Base-by-base conservation (phyloP, 2,888 invertebrate species). In the Xestobium rufovillosum region DNA sequence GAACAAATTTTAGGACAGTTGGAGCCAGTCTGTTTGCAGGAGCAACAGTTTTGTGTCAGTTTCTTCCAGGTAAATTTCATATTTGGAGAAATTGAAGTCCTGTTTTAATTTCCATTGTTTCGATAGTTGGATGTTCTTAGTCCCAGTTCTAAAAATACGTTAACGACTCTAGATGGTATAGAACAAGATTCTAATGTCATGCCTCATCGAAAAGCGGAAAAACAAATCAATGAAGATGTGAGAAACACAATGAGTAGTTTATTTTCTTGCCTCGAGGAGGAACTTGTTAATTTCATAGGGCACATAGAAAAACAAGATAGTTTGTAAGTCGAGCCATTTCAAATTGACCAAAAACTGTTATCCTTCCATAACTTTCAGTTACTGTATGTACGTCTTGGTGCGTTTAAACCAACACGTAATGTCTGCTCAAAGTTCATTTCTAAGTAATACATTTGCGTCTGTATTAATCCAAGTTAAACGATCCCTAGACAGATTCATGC, bases 371-470 rank as follows among this genome's bases (percentile, higher is more conserved):
- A 13, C 26, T 61, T 67, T 38, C 56, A 94, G 92, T 66, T 92
- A 92, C 61, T 91, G 90, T 34, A 86, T 96, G 77, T 89, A 91
- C 51, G 86, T 94, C 43, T 71, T 96, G 56, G 95, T 95, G 9
- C 78, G 88, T 49, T 73, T 94, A 54, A 89, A 90, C 46, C 85
- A 90, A 56, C 94, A 96, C 60, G 94, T 94, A 14, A 83, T 91
- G 77, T 85, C 87, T 15, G 83, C 88, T 1, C 82, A 89, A 67
- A 87, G 88, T 39, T 86, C 88, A 16, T 91, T 87, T 65, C 72
- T 92, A 17, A 84, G 85, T 50, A 87, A 87, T 72, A 84, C 85
- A 4, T 89, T 89, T 57, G 91, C 85, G 6, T 85, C 83, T 10
- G 81, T 85, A 31, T 69, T 91, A 33, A 84, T 92, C 13, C 85